Conservation (phyloP, 1,140 invertebrate genomes). For the Tyrophagus putrescentiae region DNA sequence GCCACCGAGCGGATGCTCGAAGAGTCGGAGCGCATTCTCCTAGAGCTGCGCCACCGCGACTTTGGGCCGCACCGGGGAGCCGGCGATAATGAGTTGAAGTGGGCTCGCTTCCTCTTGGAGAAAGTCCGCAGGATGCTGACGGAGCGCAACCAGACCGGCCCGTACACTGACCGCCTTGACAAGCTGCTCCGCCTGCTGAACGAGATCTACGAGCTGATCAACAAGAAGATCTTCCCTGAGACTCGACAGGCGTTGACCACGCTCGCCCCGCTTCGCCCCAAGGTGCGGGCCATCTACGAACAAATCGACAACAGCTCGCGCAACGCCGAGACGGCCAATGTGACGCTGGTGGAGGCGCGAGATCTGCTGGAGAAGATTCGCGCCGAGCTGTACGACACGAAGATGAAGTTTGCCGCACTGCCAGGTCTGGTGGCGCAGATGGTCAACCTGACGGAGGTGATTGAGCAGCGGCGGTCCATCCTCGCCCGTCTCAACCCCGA, state of each 20-base stretch:
- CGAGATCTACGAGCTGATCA: slow-evolving; percentile 24
- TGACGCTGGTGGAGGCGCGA: slow-evolving; percentile 24
- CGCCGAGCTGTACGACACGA: slow-evolving; percentile 22
- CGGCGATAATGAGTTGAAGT: slow-evolving; percentile 27
- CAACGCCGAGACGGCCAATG: slow-evolving; percentile 17
- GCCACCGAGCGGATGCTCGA: slow-evolving; percentile 22
- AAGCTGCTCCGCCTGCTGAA: slow-evolving; percentile 21
- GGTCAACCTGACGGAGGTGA: slow-evolving; percentile 29
- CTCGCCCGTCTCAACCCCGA: slow-evolving; percentile 48
- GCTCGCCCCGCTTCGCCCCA: slow-evolving; percentile 17
- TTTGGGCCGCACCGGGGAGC: slow-evolving; percentile 24
- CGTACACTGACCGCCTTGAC: slow-evolving; percentile 22
- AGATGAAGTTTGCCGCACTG: slow-evolving; percentile 24
- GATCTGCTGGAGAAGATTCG: slow-evolving; percentile 23
- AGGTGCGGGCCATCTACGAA: slow-evolving; percentile 17
- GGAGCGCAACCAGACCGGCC: slow-evolving; percentile 17
- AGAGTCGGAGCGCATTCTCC: slow-evolving; percentile 25
- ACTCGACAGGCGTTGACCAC: slow-evolving; percentile 21
- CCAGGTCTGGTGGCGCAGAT: slow-evolving; percentile 24
- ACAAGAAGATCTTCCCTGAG: slow-evolving; percentile 27
- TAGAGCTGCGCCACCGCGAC: slow-evolving; percentile 24
- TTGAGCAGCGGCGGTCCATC: slow-evolving; percentile 29
- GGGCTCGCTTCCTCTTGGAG: slow-evolving; percentile 26
- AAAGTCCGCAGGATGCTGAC: slow-evolving; percentile 24
- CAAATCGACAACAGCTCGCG: slow-evolving; percentile 11